Conservation (phyloP, 2,113 vertebrate species). For the Dendrocopos noguchii region DNA sequence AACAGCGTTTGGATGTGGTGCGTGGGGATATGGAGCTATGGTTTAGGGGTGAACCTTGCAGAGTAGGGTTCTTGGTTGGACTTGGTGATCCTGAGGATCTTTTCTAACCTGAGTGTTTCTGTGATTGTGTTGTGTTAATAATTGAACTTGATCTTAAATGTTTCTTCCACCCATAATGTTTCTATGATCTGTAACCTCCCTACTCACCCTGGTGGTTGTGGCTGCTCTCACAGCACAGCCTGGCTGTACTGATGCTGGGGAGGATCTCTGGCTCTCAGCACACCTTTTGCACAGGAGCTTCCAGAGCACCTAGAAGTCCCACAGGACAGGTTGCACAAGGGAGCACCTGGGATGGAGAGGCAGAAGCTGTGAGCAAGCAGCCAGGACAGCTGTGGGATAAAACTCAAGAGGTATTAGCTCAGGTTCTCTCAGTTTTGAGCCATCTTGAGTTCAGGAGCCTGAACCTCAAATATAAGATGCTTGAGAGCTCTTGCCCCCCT, state of each 20-base stretch:
- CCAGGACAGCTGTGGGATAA: not conserved
- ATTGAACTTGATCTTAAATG: no score
- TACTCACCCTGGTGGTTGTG: not conserved
- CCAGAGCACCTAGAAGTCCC: not conserved
- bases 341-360: accelerated
- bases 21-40: no score
- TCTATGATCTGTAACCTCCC: not conserved
- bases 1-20: no score
- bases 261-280: not conserved
- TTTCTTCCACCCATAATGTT: no score
- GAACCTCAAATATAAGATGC: not conserved
- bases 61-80: no score
- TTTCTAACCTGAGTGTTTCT: no score
- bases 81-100: no score
- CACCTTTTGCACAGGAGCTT: not conserved
- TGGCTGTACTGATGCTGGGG: not conserved
- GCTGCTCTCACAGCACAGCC: not conserved
- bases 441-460: not conserved
- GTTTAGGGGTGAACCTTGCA: no score
- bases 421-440: not conserved
- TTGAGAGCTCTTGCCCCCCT: not conserved
- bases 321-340: not conserved
- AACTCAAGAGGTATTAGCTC: not conserved
- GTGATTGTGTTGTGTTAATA: no score
- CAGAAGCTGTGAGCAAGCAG: not conserved